Conservation (phyloP, 2,113 vertebrate genomes). For the Casuarius casuarius region DNA sequence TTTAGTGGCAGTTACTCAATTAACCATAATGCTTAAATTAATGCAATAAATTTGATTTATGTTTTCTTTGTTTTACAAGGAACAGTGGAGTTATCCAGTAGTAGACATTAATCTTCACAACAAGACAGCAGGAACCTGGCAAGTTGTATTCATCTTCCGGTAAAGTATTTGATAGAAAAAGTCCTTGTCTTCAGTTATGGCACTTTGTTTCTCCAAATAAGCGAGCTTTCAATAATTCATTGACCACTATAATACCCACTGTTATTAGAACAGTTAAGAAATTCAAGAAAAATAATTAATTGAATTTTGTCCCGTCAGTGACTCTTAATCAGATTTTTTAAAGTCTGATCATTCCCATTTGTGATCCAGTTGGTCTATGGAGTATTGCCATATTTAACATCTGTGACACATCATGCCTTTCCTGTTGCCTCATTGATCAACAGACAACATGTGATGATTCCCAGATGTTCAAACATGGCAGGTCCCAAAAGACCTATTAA, state of each 20-base stretch:
- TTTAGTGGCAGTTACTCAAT: slow-evolving; percentile 13
- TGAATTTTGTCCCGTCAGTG: slow-evolving; percentile 40
- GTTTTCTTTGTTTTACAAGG: background rate
- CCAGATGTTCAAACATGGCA: slow-evolving; percentile 70
- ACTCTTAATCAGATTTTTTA: slow-evolving; percentile 55
- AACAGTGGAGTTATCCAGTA: slow-evolving; percentile 10
- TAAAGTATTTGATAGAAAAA: background rate
- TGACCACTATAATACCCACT: background rate
- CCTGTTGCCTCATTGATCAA: slow-evolving; percentile 73
- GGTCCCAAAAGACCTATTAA: slow-evolving; percentile 53
- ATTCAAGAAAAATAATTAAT: background rate
- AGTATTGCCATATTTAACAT: slow-evolving; percentile 64
- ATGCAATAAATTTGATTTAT: slow-evolving; percentile 23
- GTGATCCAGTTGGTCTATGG: slow-evolving; percentile 61
- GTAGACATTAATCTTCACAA: slow-evolving; percentile 31
- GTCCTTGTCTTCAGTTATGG: background rate
- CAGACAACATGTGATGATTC: slow-evolving; percentile 69
- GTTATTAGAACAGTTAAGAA: slow-evolving; percentile 2
- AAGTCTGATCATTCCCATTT: slow-evolving; percentile 64
- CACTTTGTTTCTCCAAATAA: background rate
- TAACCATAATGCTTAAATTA: slow-evolving; percentile 19
- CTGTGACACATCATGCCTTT: slow-evolving; percentile 74
- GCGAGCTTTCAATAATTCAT: background rate
- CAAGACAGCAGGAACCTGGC: slow-evolving; percentile 33
- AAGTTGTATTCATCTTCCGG: slow-evolving; percentile 6